Evolutionary conservation across 2,888 invertebrate species (phyloP).

Genomic region (Lottia scabra): DNA sequence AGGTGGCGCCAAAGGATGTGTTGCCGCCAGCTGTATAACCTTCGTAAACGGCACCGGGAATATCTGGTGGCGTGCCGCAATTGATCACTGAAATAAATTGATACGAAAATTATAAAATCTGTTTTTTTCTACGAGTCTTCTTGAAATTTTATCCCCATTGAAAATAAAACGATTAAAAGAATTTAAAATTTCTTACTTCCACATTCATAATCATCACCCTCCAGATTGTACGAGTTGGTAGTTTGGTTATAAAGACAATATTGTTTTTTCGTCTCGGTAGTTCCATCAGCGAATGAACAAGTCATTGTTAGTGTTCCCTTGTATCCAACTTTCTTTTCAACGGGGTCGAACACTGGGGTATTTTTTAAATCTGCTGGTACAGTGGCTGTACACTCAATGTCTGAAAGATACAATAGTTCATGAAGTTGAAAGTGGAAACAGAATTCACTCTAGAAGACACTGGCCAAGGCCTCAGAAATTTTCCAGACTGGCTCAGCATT

Average conservation of each 20-base stretch:
- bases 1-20: conserved; percentile 32
- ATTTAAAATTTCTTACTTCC: conserved; percentile 36
- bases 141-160: no score
- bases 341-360: conserved; percentile 21
- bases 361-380: conserved; percentile 18
- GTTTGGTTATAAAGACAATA: conserved; percentile 46
- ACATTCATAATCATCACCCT: conserved; percentile 54
- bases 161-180: no score
- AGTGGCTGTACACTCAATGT: conserved; percentile 33
- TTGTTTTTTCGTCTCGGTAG: conserved; percentile 33
- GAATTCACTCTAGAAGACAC: no score
- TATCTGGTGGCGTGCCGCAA: conserved; percentile 45
- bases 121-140: no score
- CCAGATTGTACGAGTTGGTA: conserved; percentile 40
- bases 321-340: conserved; percentile 32
- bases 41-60: conserved; percentile 35
- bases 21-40: not conserved
- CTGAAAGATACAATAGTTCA: conserved; percentile 28
- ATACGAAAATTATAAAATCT: no score
- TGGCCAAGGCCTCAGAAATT: no score
- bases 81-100: conserved; percentile 46
- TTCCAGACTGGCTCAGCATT: no score
- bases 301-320: conserved; percentile 38
- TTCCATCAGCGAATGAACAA: conserved; percentile 39
- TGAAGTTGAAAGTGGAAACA: not conserved